Conservation (phyloP, 1,140 invertebrate species). For the Pogonognathellus flavescens region DNA sequence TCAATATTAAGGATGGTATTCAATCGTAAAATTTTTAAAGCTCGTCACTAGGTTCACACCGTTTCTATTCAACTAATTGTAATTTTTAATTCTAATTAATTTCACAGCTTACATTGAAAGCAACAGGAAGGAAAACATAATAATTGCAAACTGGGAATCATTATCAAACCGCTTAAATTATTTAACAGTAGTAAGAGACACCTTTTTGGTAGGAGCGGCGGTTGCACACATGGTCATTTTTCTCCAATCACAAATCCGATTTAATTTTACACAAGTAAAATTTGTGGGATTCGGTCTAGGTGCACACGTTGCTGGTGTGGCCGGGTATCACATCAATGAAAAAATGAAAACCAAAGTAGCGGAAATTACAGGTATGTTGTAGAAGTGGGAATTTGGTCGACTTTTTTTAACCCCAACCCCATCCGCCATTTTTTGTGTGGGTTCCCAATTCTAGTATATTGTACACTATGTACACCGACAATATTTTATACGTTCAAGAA, state of each 20-base stretch:
- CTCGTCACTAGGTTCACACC: too few species aligned
- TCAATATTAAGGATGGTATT: too few species aligned
- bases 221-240: conserved; percentile 30
- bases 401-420: too few species aligned
- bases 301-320: conserved; percentile 66
- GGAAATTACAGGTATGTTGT: not conserved
- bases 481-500: too few species aligned
- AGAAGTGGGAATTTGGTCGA: too few species aligned
- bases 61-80: too few species aligned
- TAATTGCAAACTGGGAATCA: conserved; percentile 4
- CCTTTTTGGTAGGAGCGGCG: not conserved
- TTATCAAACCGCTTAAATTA: not conserved
- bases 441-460: too few species aligned
- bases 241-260: not conserved
- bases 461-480: too few species aligned
- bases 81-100: too few species aligned
- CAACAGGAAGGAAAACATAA: conserved; percentile 11
- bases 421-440: too few species aligned
- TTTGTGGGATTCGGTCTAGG: conserved; percentile 67
- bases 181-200: not conserved
- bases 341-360: not conserved
- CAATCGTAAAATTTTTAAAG: too few species aligned
- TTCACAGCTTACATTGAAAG: not conserved
- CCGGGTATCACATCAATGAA: conserved; percentile 47
- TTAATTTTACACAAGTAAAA: conserved; percentile 62